phyloP scores from a whole-genome alignment of 2,113 vertebrate species.

The Andinoacara biseriatus region DNA sequence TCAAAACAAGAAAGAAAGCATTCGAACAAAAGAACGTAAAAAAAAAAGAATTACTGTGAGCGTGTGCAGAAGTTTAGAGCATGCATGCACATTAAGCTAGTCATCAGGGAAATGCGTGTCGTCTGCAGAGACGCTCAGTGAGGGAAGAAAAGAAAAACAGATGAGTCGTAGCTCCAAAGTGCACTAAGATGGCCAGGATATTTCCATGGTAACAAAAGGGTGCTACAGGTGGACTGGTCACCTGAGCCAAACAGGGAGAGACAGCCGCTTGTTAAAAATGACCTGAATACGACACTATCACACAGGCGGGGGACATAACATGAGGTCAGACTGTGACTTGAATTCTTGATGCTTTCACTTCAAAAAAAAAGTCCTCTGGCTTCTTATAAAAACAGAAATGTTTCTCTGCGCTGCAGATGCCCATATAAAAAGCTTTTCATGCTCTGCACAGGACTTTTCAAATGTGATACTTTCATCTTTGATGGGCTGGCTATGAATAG shows the following conservation, averaged over 20 bases:
- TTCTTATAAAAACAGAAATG: constrained; percentile 35
- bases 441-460: constrained; percentile 58
- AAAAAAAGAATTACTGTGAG: background rate
- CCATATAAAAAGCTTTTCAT: constrained; percentile 44
- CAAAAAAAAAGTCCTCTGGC: constrained; percentile 47
- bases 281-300: constrained; percentile 76
- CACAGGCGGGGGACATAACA: constrained; percentile 68
- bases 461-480: constrained; percentile 64
- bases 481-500: constrained; percentile 70
- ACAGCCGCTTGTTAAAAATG: constrained; percentile 78
- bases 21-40: background rate
- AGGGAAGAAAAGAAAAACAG: constrained; percentile 18
- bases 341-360: constrained; percentile 69
- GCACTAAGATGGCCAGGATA: constrained; percentile 61
- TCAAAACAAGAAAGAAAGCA: constrained; percentile 42
- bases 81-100: background rate
- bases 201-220: constrained; percentile 77
- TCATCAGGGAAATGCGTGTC: constrained; percentile 22
- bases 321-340: constrained; percentile 72
- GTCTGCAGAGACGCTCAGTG: constrained; percentile 34
- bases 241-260: constrained; percentile 74
- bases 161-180: constrained; percentile 51
- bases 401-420: constrained; percentile 1
- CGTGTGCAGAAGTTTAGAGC: constrained; percentile 24
- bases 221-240: constrained; percentile 75